Percentiles rank a stretch among this genome's conserved stretches.
phyloP scores from a whole-genome alignment of 2,113 vertebrate species.

The Lagenorhynchus albirostris region DNA sequence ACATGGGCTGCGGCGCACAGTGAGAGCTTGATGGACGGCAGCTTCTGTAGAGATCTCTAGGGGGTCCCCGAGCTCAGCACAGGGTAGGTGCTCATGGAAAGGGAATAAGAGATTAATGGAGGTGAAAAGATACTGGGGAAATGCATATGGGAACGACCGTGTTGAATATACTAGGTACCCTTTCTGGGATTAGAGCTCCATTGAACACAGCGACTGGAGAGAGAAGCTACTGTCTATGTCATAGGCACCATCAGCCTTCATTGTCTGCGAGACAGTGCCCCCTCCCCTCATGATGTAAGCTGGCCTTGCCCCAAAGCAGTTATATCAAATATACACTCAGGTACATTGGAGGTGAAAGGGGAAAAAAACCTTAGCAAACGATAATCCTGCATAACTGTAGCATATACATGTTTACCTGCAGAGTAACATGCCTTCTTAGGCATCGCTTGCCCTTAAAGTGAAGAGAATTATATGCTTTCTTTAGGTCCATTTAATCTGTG shows the following conservation, averaged over 20 bases:
- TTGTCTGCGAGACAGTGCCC: neutral
- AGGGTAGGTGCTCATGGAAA: neutral
- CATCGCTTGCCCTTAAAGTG: neutral
- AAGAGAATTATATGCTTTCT: neutral
- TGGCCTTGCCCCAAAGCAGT: neutral
- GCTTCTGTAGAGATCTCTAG: neutral
- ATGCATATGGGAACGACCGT: accelerated
- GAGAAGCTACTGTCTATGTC: neutral
- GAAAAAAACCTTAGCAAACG: neutral
- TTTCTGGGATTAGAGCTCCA: neutral
- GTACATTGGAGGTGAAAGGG: neutral
- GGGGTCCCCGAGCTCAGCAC: neutral
- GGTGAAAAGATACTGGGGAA: neutral
- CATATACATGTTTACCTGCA: neutral
- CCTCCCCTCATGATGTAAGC: accelerated
- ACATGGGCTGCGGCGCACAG: neutral
- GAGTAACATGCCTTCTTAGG: neutral
- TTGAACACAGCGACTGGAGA: neutral
- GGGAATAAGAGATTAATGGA: neutral
- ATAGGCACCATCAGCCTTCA: accelerated
- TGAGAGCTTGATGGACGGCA: neutral
- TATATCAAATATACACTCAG: accelerated
- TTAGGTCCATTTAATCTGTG: neutral
- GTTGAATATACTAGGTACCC: accelerated
- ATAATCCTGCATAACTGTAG: neutral